A percentile compares a stretch with the other conserved stretches of the same genome.
phyloP scores from a whole-genome alignment of 2,113 vertebrate genomes.

The Casuarius casuarius region DNA sequence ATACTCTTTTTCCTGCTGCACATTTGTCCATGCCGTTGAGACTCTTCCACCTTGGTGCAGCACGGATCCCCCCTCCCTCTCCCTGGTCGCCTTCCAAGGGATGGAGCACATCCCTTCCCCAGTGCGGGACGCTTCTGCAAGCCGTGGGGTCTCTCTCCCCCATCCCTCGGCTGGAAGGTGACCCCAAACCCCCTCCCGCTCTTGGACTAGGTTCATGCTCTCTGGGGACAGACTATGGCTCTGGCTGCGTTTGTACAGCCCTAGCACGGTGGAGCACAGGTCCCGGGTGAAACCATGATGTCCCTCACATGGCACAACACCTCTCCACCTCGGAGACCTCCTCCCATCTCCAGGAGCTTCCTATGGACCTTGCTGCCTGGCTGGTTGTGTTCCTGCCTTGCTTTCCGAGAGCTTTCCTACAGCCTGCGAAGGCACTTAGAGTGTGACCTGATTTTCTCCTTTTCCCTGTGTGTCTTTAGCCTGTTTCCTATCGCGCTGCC shows the following conservation, averaged over 20 bases:
- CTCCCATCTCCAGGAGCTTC: not conserved
- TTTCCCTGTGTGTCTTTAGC: not conserved
- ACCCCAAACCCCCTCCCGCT: fast-evolving
- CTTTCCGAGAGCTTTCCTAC: not conserved
- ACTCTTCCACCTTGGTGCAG: not conserved
- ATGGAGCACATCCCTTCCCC: not conserved
- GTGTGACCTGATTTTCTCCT: not conserved
- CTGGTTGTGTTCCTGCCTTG: not conserved
- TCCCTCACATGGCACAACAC: not conserved
- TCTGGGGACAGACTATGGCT: not conserved
- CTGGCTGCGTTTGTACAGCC: not conserved
- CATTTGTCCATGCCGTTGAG: not conserved
- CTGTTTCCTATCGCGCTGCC: constrained; percentile 17
- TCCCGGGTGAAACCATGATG: not conserved
- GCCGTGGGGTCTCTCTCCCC: not conserved
- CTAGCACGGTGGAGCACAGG: fast-evolving
- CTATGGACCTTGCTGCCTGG: not conserved
- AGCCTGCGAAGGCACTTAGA: not conserved
- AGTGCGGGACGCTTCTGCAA: not conserved
- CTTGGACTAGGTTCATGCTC: fast-evolving
- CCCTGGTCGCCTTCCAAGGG: not conserved
- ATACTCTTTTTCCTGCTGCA: not conserved
- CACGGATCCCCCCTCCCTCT: not conserved
- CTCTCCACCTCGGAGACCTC: not conserved
- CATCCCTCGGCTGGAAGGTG: fast-evolving